Evolutionary conservation across 2,797 vertebrate genomes (phyloP), one percentile per base, ranked within the genome.

Genomic region (Rhyacichthys aspro): DNA sequence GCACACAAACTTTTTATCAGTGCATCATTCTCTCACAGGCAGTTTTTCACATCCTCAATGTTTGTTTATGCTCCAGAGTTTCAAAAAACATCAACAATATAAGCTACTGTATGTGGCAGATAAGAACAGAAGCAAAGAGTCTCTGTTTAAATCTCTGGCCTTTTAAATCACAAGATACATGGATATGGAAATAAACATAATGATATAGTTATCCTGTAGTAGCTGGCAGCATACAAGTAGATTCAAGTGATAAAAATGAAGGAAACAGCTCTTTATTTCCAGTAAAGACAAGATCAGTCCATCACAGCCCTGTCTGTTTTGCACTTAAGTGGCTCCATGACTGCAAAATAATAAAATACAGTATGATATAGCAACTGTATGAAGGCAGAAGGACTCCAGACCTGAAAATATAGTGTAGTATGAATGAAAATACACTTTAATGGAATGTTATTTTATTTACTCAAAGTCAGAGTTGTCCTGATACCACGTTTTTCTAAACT

Each of bases 1-100:
- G 63, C 74, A 84, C 76, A 83, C 67, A 84, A 62, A 80, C 63
- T 52, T 78, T 60, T 66, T 70, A 60, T 76, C 54, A 79, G 78
- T 67, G 71, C 69, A 80, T 84, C 78, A 78, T 83, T 86, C 81
- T 82, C 75, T 81, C 81, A 86, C 81, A 88, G 81, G 79, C 78
- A 86, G 80, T 82, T 73, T 28, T 76, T 86, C 47, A 76, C 7
- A 75, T 78, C 34, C 64, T 66, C 53, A 63, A 58, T 39, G 43
- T 52, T 64, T 63, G 70, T 63, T 63, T 63, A 67, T 58, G 47
- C 70, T 73, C 63, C 81, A 70, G 56, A 59, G 50, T 63, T 76
- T 70, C 47, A 15, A 74, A 83, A 76, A 38, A 53, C 63, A 71
- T 67, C 72, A 54, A 76, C 57, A 72, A 67, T 55, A 78, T 76